A percentile compares a stretch with the other conserved stretches of the same genome.
Evolutionary conservation across 2,797 vertebrate species (phyloP).

Genomic region (Tiaroga cobitis): DNA sequence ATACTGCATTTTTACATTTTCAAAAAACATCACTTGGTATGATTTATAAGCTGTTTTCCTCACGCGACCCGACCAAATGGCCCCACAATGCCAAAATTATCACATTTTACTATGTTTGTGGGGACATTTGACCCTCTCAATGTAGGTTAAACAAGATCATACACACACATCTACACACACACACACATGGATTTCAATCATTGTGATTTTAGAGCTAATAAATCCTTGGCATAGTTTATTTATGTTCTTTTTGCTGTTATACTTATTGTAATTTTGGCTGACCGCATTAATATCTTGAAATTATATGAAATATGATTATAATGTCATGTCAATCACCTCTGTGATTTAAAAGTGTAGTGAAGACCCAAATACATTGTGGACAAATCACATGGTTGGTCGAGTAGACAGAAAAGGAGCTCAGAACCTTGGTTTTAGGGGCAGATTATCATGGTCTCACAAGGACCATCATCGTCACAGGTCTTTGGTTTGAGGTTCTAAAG

Average conservation of each 20-base stretch:
- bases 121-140: no score
- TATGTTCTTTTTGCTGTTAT: neutral
- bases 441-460: no score
- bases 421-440: neutral
- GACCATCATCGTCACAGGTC: neutral
- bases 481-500: neutral
- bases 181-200: no score
- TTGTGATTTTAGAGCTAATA: neutral
- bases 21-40: no score
- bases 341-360: neutral
- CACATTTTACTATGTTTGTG: no score
- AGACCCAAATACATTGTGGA: neutral
- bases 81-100: no score
- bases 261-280: neutral
- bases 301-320: neutral
- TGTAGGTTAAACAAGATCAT: no score
- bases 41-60: no score
- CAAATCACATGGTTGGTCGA: no score
- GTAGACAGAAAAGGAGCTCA: neutral
- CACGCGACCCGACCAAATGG: no score
- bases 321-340: neutral
- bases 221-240: neutral
- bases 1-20: no score
- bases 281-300: neutral
- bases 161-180: no score